Percentiles rank a stretch among this genome's conserved stretches.
phyloP scores from a whole-genome alignment of 2,888 invertebrate genomes.

The Crocallis elinguaria region DNA sequence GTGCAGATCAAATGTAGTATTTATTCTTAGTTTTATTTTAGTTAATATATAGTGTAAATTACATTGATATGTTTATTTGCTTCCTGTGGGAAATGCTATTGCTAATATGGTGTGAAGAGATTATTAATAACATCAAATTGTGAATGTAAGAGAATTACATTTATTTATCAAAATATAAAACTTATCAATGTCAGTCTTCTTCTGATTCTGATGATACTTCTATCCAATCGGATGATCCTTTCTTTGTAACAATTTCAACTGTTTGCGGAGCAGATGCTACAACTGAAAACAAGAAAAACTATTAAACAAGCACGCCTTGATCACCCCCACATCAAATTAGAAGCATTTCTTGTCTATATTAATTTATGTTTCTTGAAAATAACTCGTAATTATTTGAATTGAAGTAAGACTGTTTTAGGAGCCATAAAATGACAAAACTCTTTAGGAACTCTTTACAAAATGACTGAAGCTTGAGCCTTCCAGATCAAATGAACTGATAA shows the following conservation, averaged over 20 bases:
- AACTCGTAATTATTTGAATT: too few species aligned
- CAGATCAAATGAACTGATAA: too few species aligned
- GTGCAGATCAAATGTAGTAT: conserved; percentile 40
- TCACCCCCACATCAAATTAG: too few species aligned
- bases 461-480: too few species aligned
- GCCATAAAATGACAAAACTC: too few species aligned
- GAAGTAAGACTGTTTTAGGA: too few species aligned
- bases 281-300: conserved; percentile 56
- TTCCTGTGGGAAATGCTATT: conserved; percentile 64
- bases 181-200: conserved; percentile 53
- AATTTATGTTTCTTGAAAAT: too few species aligned
- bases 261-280: conserved; percentile 65
- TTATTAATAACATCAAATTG: conserved; percentile 64
- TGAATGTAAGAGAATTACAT: conserved; percentile 73
- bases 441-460: too few species aligned
- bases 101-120: conserved; percentile 61
- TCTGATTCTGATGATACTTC: conserved; percentile 80
- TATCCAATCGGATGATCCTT: conserved; percentile 70
- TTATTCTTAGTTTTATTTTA: conserved; percentile 36
- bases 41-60: conserved; percentile 16
- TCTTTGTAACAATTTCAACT: conserved; percentile 66
- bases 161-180: conserved; percentile 54
- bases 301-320: too few species aligned
- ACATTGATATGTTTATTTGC: conserved; percentile 37
- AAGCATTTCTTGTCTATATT: too few species aligned